phyloP scores from a whole-genome alignment of 1,140 invertebrate species.

The Pogonomyrmex barbatus region DNA sequence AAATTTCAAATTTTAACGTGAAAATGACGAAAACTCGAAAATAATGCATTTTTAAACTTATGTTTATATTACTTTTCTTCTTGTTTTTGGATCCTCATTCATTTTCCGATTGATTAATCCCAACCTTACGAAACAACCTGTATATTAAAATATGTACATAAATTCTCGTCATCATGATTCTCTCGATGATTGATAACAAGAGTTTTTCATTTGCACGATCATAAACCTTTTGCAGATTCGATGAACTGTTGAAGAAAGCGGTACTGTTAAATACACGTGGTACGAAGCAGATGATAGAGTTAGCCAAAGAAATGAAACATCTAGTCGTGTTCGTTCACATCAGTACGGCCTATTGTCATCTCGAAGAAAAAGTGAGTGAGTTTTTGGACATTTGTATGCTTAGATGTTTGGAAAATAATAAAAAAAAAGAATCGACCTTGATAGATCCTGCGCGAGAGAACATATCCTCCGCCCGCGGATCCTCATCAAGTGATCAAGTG shows the following conservation, averaged over 20 bases:
- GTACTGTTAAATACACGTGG: slow-evolving; percentile 92
- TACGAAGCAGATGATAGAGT: slow-evolving; percentile 90
- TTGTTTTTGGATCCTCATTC: too few relatives aligned
- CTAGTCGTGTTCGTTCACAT: slow-evolving; percentile 88
- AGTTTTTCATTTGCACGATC: background rate
- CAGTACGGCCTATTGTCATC: slow-evolving; percentile 89
- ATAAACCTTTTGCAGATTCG: slow-evolving; percentile 87
- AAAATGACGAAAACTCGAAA: too few relatives aligned
- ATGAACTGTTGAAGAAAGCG: slow-evolving; percentile 91
- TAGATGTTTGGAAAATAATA: slow-evolving; percentile 82
- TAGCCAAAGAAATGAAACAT: slow-evolving; percentile 92
- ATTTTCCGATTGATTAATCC: too few relatives aligned
- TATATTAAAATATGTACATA: too few relatives aligned
- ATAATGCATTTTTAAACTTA: too few relatives aligned
- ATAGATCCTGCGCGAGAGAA: slow-evolving; percentile 89
- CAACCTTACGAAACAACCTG: too few relatives aligned
- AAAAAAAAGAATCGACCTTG: slow-evolving; percentile 26
- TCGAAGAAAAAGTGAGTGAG: slow-evolving; percentile 84
- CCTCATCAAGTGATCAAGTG: slow-evolving; percentile 95
- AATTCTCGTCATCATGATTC: background rate
- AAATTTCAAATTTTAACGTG: too few relatives aligned
- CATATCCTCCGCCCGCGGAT: slow-evolving; percentile 94
- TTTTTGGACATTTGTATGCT: background rate
- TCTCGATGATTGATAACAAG: background rate
- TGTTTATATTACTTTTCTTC: too few relatives aligned